Evolutionary conservation across 2,888 invertebrate genomes (phyloP).

Genomic region (Hofmannophila pseudospretella): DNA sequence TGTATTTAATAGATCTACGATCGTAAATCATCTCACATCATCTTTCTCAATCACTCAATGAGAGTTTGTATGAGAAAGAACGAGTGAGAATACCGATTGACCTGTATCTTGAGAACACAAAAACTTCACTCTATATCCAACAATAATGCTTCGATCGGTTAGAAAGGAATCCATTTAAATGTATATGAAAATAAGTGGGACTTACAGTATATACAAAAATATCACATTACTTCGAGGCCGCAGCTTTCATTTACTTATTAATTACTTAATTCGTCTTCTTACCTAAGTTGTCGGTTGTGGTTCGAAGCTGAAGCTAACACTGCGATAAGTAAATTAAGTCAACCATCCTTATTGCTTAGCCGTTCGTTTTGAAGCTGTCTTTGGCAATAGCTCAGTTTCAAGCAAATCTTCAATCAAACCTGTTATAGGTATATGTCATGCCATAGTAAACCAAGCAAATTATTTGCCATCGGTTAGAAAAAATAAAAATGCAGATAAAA

Average conservation of each 20-base stretch:
- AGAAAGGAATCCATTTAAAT: slow-evolving; percentile 74
- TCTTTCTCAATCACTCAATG: slow-evolving; percentile 10
- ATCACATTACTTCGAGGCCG: slow-evolving; percentile 79
- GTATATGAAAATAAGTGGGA: slow-evolving; percentile 77
- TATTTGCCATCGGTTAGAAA: not conserved
- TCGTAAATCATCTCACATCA: slow-evolving; percentile 10
- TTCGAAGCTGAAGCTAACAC: slow-evolving; percentile 64
- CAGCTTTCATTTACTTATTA: slow-evolving; percentile 75
- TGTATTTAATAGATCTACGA: not conserved
- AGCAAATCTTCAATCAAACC: too few species aligned
- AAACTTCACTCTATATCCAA: slow-evolving; percentile 42
- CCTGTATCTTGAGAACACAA: slow-evolving; percentile 37
- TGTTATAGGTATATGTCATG: too few species aligned
- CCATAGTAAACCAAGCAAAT: not conserved
- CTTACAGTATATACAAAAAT: slow-evolving; percentile 79
- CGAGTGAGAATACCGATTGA: slow-evolving; percentile 22
- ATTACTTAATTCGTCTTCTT: slow-evolving; percentile 67
- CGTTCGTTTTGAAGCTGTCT: slow-evolving; percentile 8
- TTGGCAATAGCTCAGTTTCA: slow-evolving; percentile 8
- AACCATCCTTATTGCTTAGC: slow-evolving; percentile 1
- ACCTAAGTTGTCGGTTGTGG: slow-evolving; percentile 60
- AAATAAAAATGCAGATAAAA: not conserved
- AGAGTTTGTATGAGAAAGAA: slow-evolving; percentile 16
- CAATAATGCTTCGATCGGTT: slow-evolving; percentile 63
- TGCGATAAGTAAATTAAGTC: slow-evolving; percentile 21